phyloP scores from a whole-genome alignment of 2,888 invertebrate genomes.

The Romanomermis culicivorax region DNA sequence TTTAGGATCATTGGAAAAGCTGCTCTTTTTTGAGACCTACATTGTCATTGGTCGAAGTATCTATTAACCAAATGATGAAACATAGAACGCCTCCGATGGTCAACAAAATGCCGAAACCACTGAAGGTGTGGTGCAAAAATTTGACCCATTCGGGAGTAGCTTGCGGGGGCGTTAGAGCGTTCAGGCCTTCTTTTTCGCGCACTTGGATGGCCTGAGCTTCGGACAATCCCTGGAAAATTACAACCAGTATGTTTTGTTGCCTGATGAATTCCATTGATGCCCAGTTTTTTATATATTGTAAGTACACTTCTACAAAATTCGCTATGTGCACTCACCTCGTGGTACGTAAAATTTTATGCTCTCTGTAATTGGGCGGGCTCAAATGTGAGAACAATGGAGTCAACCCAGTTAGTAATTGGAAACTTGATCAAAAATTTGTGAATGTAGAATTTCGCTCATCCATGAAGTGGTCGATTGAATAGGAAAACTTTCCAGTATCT shows the following conservation, averaged over 20 bases:
- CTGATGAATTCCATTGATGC: too few relatives aligned
- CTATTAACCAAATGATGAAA: constrained; percentile 85
- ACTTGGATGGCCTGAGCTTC: not conserved
- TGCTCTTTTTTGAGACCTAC: constrained; percentile 70
- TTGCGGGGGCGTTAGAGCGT: constrained; percentile 84
- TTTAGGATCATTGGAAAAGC: not conserved
- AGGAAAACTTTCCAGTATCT: too few relatives aligned
- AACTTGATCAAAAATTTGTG: too few relatives aligned
- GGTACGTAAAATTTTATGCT: too few relatives aligned
- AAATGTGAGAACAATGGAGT: too few relatives aligned
- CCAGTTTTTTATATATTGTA: too few relatives aligned
- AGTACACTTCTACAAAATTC: not conserved
- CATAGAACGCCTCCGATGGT: constrained; percentile 94
- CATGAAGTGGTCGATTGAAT: too few relatives aligned
- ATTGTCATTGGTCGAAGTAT: constrained; percentile 77
- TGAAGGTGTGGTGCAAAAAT: constrained; percentile 94
- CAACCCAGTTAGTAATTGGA: too few relatives aligned
- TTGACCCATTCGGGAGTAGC: constrained; percentile 97
- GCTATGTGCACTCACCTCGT: too few relatives aligned
- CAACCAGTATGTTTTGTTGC: too few relatives aligned
- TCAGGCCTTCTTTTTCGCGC: constrained; percentile 58
- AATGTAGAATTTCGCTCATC: too few relatives aligned
- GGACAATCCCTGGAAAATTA: not conserved
- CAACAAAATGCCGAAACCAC: constrained; percentile 65
- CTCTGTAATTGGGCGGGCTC: too few relatives aligned